phyloP scores from a whole-genome alignment of 2,797 vertebrate genomes.

The Erpetoichthys calabaricus region DNA sequence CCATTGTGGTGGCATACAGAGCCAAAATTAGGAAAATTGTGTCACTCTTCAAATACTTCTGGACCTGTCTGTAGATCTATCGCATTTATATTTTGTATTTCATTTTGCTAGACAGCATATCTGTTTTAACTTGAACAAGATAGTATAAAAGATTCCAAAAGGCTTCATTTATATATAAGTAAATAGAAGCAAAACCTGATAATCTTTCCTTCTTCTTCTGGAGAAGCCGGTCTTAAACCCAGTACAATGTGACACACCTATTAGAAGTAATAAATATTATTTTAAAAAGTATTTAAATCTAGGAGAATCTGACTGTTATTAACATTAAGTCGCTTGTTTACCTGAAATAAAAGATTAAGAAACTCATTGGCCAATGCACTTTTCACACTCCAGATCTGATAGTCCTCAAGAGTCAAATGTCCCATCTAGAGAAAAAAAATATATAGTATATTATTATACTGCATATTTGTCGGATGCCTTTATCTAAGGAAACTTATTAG shows the following conservation, averaged over 20 bases:
- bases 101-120: too few relatives aligned
- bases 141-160: constrained; percentile 6
- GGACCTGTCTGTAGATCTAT: too few relatives aligned
- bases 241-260: constrained; percentile 95
- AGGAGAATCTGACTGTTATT: too few relatives aligned
- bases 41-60: too few relatives aligned
- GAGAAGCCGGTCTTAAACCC: constrained; percentile 82
- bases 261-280: background rate
- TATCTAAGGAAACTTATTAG: too few relatives aligned
- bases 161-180: background rate
- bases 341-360: constrained; percentile 95
- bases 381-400: constrained; percentile 98
- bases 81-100: too few relatives aligned
- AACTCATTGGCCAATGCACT: constrained; percentile 94
- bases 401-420: constrained; percentile 89
- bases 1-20: too few relatives aligned
- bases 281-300: background rate
- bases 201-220: constrained; percentile 92
- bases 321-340: constrained; percentile 25
- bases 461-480: too few relatives aligned
- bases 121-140: background rate
- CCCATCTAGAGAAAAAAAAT: constrained; percentile 50
- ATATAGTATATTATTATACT: background rate
- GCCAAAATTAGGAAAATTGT: too few relatives aligned
- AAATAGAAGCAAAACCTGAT: constrained; percentile 59